phyloP scores from a whole-genome alignment of 2,113 vertebrate genomes.

The Gorsachius goisagi region DNA sequence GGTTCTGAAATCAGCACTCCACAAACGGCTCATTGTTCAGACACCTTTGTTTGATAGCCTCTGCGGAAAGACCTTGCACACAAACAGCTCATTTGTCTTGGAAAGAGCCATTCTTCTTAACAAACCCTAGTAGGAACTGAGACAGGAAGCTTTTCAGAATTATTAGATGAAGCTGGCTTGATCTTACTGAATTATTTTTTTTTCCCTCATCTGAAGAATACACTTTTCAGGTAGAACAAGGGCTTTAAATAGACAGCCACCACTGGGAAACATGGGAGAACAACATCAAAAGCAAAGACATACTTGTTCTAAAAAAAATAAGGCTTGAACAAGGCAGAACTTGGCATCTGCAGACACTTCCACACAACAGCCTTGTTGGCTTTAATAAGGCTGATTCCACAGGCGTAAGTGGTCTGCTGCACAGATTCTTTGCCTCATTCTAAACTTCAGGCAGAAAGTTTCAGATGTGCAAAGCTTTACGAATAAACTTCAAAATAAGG shows the following conservation, averaged over 20 bases:
- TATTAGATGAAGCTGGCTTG: not conserved
- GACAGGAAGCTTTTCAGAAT: slow-evolving; percentile 23
- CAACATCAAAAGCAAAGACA: not conserved
- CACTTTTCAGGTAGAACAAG: not conserved
- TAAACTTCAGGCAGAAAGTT: not conserved
- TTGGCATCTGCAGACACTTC: not conserved
- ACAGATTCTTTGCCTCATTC: not conserved
- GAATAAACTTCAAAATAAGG: not conserved
- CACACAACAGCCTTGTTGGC: not conserved
- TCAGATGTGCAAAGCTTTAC: not conserved
- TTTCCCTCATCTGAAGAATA: not conserved
- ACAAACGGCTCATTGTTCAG: slow-evolving; percentile 70
- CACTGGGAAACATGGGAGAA: not conserved
- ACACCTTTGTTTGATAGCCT: not conserved
- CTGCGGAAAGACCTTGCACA: not conserved
- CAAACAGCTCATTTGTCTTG: not conserved
- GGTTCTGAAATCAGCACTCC: slow-evolving; percentile 31
- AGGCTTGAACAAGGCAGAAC: not conserved
- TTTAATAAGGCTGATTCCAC: not conserved
- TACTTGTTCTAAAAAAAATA: not conserved
- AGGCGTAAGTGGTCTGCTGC: accelerated
- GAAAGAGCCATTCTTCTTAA: not conserved
- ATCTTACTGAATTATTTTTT: not conserved
- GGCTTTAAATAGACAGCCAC: not conserved
- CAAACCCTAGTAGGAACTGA: not conserved